phyloP scores from a whole-genome alignment of 92 coral and sea anemone species.

The Umimayanthus kanabou region DNA sequence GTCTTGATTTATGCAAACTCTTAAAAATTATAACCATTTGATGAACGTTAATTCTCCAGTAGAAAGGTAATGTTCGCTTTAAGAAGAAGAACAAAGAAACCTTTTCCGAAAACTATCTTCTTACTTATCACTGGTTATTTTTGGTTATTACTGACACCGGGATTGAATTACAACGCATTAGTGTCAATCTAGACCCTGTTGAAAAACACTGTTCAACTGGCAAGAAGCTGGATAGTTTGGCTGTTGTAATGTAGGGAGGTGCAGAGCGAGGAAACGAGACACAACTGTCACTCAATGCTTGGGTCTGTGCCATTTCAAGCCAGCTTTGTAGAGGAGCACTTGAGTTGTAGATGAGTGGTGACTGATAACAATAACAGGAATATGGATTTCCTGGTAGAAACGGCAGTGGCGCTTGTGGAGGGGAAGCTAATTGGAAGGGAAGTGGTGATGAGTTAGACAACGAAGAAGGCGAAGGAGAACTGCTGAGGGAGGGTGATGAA shows the following conservation, averaged over 20 bases:
- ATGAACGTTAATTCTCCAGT: too few species aligned
- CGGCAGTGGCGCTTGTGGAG: not conserved
- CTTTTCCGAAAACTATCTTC: not conserved
- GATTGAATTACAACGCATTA: not conserved
- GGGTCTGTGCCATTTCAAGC: conserved; percentile 24
- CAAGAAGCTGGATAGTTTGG: not conserved
- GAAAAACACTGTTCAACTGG: not conserved
- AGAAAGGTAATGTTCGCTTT: too few species aligned
- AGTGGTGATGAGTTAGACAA: not conserved
- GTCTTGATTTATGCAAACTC: too few species aligned
- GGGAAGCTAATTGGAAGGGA: not conserved
- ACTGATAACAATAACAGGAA: not conserved
- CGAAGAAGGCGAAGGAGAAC: not conserved
- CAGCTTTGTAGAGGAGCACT: conserved; percentile 1
- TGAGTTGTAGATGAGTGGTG: conserved; percentile 1
- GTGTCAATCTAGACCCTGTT: not conserved
- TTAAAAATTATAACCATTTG: too few species aligned
- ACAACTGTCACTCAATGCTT: not conserved
- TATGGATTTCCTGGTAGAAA: not conserved
- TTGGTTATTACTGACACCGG: conserved; percentile 34
- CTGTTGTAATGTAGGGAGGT: conserved; percentile 10
- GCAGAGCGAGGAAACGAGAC: not conserved
- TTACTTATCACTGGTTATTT: not conserved
- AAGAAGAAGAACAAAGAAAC: not conserved
- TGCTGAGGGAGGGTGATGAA: not conserved